phyloP scores from a whole-genome alignment of 2,113 vertebrate genomes.

The Megalops atlanticus region DNA sequence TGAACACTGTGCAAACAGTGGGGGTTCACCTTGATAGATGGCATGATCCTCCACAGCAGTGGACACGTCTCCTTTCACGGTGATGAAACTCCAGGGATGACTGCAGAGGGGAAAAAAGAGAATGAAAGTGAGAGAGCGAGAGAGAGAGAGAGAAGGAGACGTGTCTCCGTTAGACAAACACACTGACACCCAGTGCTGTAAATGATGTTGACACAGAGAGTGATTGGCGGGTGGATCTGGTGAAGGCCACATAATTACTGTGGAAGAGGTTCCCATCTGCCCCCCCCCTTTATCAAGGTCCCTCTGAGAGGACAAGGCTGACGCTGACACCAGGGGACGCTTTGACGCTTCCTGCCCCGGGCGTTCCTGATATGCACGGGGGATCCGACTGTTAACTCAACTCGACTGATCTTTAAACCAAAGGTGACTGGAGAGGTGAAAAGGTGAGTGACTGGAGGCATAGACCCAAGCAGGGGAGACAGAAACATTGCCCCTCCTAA shows the following conservation, averaged over 20 bases:
- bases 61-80: constrained; percentile 79
- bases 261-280: constrained; percentile 23
- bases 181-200: constrained; percentile 25
- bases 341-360: not conserved
- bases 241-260: constrained; percentile 34
- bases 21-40: constrained; percentile 83
- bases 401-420: not conserved
- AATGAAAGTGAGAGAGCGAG: not conserved
- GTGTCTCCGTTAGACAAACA: constrained; percentile 32
- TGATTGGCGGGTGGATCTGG: constrained; percentile 29
- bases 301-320: constrained; percentile 28
- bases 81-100: constrained; percentile 92
- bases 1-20: constrained; percentile 17
- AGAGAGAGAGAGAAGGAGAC: constrained; percentile 20
- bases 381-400: not conserved
- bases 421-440: not conserved
- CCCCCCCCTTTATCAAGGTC: not conserved
- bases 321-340: constrained; percentile 22
- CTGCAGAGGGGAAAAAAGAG: constrained; percentile 61
- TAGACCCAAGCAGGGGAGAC: not conserved
- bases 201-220: constrained; percentile 37
- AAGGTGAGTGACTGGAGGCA: not conserved
- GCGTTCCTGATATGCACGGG: not conserved
- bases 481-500: not conserved
- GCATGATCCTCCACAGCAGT: constrained; percentile 87